phyloP scores from a whole-genome alignment of 2,113 vertebrate genomes.

The Heterocephalus glaber region DNA sequence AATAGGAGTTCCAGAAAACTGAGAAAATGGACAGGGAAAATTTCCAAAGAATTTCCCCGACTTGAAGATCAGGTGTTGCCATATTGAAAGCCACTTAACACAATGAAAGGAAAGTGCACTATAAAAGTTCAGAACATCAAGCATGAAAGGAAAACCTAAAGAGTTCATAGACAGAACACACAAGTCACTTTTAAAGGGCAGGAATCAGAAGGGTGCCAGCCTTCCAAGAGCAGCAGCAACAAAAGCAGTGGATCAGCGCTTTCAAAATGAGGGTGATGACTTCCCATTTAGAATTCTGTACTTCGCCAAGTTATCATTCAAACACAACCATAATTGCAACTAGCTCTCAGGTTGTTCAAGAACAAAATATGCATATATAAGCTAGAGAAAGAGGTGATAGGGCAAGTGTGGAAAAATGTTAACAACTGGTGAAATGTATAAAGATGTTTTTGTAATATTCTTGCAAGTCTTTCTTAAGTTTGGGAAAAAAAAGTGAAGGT shows the following conservation, averaged over 20 bases:
- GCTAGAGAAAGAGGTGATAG: neutral
- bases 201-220: neutral
- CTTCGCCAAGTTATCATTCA: neutral
- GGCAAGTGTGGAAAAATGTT: neutral
- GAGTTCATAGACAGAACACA: neutral
- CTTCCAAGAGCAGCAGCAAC: neutral
- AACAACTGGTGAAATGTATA: neutral
- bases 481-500: neutral
- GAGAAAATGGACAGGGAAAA: slow-evolving; percentile 14
- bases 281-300: slow-evolving; percentile 40
- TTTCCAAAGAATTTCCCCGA: neutral
- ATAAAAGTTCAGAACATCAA: neutral
- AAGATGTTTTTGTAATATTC: slow-evolving; percentile 42
- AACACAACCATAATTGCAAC: neutral
- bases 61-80: neutral
- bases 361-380: neutral
- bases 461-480: slow-evolving; percentile 1
- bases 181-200: neutral
- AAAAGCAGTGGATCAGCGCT: neutral
- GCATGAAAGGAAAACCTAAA: neutral
- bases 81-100: neutral
- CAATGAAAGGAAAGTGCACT: neutral
- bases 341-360: neutral
- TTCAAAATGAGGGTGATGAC: neutral
- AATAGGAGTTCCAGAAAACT: neutral